Base-by-base conservation (phyloP, 2,113 vertebrate genomes). In the Phalacrocorax brasilianus region DNA sequence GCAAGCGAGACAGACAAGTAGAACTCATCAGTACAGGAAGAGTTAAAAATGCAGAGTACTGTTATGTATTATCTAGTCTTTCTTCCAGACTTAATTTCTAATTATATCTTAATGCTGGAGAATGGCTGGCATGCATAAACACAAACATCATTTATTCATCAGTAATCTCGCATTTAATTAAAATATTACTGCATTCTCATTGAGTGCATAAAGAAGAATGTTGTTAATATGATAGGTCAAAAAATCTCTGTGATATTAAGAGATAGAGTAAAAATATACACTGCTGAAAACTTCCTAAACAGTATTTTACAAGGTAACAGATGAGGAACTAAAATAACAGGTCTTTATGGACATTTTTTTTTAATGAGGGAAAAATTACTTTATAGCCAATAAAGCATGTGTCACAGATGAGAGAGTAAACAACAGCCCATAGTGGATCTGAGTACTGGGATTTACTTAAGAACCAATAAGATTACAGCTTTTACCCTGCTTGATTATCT, bases 101-200 rank as follows among this genome's bases (percentile, higher is more conserved):
- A 95, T 94, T 97, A 92, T 89, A 73, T 93, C 74, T 94, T 75
- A 91, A 96, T 95, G 59, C 49, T 93, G 88, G 6, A 91, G 95
- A 95, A 61, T 78, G 56, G 45, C 14, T 94, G 91, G 71, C 42
- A 81, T 56, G 55, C 62, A 91, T 76, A 89, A 80, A 91, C 58
- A 95, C 44, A 94, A 97, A 89, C 75, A 96, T 55, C 55, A 92
- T 94, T 94, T 94, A 96, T 96, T 97, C 55, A 88, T 94, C 86
- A 94, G 88, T 92, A 88, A 95, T 82, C 63, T 72, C 38, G 27
- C 53, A 33, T 96, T 97, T 95, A 95, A 97, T 97, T 96, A 91
- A 96, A 94, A 94, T 75, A 91, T 61, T 50, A 85, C 38, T 92
- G 33, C 63, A 32, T 89, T 93, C 20, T 89, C 45, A 52, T 33